A percentile compares a stretch with the other conserved stretches of the same genome.
Evolutionary conservation across 2,113 vertebrate species (phyloP).

Genomic region (Nothoprocta perdicaria): DNA sequence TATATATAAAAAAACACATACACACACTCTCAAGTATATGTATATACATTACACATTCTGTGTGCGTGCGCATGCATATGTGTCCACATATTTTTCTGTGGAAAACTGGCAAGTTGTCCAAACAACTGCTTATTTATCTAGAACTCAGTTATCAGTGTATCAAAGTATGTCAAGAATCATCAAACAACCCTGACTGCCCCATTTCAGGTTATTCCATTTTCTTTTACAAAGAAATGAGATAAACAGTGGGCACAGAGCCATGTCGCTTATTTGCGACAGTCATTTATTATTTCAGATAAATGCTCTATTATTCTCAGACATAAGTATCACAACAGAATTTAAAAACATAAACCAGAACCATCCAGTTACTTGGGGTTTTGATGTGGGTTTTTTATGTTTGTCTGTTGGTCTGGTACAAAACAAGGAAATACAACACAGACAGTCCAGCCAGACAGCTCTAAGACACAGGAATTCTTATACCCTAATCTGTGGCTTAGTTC

Average conservation of each 20-base stretch:
- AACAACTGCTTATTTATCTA: neutral
- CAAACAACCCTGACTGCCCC: neutral
- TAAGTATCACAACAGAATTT: neutral
- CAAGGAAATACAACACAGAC: neutral
- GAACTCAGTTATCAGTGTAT: neutral
- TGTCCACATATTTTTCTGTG: neutral
- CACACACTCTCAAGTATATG: accelerated
- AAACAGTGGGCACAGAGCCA: neutral
- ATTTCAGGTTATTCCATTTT: neutral
- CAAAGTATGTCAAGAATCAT: neutral
- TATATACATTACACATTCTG: too few species aligned
- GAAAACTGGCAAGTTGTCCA: neutral
- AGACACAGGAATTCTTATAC: neutral
- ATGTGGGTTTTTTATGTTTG: too few species aligned
- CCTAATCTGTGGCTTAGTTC: neutral
- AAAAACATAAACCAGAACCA: neutral
- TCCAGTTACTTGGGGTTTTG: neutral
- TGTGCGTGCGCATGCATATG: neutral
- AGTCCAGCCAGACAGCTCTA: neutral
- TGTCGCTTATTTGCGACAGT: neutral
- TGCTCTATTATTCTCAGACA: neutral
- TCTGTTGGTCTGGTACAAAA: neutral
- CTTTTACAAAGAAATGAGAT: neutral
- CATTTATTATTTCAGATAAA: neutral
- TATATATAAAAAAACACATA: neutral